These are phyloP conservation scores for Chitala chitala DNA, from an alignment of 2,113 vertebrate genomes.

Conservation along the genomic window DNA sequence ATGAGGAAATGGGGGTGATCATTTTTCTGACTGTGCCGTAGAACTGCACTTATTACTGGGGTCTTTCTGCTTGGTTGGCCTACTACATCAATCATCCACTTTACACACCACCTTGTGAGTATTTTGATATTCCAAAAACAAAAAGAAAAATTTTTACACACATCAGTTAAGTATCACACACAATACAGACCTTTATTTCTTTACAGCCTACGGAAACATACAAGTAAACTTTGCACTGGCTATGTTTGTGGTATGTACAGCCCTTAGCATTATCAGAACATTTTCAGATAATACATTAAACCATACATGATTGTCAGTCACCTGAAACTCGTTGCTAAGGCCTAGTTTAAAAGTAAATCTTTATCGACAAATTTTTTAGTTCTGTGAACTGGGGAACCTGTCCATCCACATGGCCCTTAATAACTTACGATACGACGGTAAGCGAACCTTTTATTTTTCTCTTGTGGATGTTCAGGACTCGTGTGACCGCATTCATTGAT, in stretches of 20 bases:
- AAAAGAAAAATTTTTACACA: too few species aligned
- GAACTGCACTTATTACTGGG: constrained; percentile 69
- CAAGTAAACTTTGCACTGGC: constrained; percentile 62
- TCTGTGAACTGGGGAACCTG: constrained; percentile 69
- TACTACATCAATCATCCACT: constrained; percentile 72
- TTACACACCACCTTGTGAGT: constrained; percentile 70
- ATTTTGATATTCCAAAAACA: constrained; percentile 16
- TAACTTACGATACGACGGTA: constrained; percentile 58
- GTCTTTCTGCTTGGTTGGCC: constrained; percentile 71
- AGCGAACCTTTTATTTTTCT: constrained; percentile 21
- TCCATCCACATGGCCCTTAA: constrained; percentile 63
- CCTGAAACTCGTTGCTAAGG: too few species aligned
- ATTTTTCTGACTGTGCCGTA: constrained; percentile 48
- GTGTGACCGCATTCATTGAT: too few species aligned
- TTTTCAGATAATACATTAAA: too few species aligned
- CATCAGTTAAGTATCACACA: neutral
- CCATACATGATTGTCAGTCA: too few species aligned
- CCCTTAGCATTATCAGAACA: too few species aligned
- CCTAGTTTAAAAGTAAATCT: too few species aligned
- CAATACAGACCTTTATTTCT: constrained; percentile 15
- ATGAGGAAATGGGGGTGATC: neutral
- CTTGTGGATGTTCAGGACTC: too few species aligned
- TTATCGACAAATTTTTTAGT: constrained; percentile 50
- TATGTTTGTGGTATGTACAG: constrained; percentile 63
- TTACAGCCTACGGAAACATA: constrained; percentile 63